Conservation (phyloP, 2,888 invertebrate species). For the Nomada flava region DNA sequence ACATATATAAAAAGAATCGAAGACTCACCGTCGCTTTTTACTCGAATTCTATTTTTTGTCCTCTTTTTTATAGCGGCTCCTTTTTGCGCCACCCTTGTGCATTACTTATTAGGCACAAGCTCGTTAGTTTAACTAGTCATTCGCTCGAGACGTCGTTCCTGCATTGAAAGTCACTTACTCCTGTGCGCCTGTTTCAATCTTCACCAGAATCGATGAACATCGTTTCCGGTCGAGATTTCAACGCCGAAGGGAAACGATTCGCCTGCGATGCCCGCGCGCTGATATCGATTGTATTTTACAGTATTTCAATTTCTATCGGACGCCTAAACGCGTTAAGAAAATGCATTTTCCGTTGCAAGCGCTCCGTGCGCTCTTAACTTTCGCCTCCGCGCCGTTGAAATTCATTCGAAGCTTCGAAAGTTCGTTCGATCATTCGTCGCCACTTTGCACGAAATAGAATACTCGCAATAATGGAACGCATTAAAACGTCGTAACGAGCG, state of each 20-base stretch:
- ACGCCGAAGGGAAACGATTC: constrained; percentile 13
- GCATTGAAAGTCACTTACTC: constrained; percentile 23
- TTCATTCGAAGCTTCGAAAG: neutral
- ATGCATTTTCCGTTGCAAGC: constrained; percentile 1
- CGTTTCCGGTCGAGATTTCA: constrained; percentile 12
- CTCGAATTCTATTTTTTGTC: constrained; percentile 8
- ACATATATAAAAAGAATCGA: constrained; percentile 7
- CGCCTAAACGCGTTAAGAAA: no score
- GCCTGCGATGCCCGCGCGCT: constrained; percentile 19
- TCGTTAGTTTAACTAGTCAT: constrained; percentile 51
- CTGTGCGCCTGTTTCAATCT: constrained; percentile 6
- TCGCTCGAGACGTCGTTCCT: constrained; percentile 26
- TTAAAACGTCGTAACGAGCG: neutral
- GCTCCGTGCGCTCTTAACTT: neutral
- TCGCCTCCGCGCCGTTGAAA: neutral
- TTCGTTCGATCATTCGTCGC: neutral
- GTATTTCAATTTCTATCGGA: neutral
- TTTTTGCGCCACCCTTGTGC: constrained; percentile 36
- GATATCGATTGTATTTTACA: neutral
- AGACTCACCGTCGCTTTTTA: constrained; percentile 40
- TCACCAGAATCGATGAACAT: neutral
- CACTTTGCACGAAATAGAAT: neutral
- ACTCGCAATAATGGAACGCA: no score
- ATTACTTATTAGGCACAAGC: constrained; percentile 19
- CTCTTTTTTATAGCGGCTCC: constrained; percentile 14